Percentiles rank a stretch among this genome's conserved stretches.
These are phyloP conservation scores for Drosophila subpulchrella DNA, from an alignment of 1,140 invertebrate species.

Conservation along the genomic window DNA sequence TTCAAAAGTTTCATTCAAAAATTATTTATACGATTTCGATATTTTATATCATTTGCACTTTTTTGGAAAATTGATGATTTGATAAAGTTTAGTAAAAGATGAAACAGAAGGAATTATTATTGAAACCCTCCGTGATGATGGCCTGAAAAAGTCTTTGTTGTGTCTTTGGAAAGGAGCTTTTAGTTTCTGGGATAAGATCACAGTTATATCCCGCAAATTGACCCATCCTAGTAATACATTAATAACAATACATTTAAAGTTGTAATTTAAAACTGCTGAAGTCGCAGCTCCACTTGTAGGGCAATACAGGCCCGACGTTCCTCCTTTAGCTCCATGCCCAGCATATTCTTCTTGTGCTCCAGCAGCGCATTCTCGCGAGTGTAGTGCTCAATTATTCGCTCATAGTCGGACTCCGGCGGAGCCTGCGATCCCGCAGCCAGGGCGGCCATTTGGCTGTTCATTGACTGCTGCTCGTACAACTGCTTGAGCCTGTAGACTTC, in stretches of 20 bases:
- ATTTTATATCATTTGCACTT: not conserved
- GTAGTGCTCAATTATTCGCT: conserved; percentile 84
- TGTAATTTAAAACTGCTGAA: conserved; percentile 68
- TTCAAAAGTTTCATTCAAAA: no score
- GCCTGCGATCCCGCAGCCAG: conserved; percentile 69
- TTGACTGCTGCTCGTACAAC: conserved; percentile 77
- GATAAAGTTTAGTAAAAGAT: not conserved
- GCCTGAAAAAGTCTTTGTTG: not conserved
- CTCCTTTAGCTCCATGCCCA: conserved; percentile 88
- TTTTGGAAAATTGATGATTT: not conserved
- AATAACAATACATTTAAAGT: conserved; percentile 25
- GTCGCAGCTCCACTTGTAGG: conserved; percentile 86
- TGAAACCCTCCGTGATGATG: not conserved
- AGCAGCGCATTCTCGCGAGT: conserved; percentile 88
- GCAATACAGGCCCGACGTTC: conserved; percentile 89
- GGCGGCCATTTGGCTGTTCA: conserved; percentile 38
- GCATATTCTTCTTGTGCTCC: conserved; percentile 88
- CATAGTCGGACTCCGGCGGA: conserved; percentile 85
- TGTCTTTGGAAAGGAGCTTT: conserved; percentile 18
- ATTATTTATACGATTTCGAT: not conserved
- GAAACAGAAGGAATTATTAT: not conserved
- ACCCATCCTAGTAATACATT: conserved; percentile 20
- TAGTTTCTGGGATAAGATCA: conserved; percentile 5
- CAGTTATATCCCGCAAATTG: conserved; percentile 9
- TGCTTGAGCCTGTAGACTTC: conserved; percentile 89